A percentile compares a stretch with the other conserved stretches of the same genome.
phyloP scores from a whole-genome alignment of 2,888 invertebrate genomes.

The Drosophila pegasa region DNA sequence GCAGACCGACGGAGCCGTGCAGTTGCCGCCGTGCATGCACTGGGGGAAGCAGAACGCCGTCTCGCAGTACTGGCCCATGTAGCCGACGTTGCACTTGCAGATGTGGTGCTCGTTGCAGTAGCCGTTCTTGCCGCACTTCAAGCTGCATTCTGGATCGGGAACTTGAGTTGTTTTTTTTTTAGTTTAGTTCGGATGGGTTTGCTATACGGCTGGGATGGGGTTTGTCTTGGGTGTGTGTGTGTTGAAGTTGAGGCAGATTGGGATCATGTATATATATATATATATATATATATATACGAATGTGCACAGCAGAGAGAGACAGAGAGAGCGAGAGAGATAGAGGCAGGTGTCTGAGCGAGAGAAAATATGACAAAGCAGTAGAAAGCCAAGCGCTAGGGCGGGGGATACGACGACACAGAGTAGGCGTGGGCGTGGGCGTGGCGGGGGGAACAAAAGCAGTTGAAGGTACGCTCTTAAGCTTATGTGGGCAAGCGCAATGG shows the following conservation, averaged over 20 bases:
- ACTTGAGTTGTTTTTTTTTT: conserved; percentile 86
- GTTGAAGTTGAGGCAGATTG: conserved; percentile 13
- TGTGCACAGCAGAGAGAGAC: conserved; percentile 15
- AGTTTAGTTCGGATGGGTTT: conserved; percentile 65
- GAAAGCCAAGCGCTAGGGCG: conserved; percentile 6
- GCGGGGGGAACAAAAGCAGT: too few relatives aligned
- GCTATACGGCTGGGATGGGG: background rate
- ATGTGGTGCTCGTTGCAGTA: conserved; percentile 93
- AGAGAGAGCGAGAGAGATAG: background rate
- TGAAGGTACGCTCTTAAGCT: background rate
- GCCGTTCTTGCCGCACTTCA: conserved; percentile 93
- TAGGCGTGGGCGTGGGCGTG: too few relatives aligned
- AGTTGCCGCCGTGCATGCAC: conserved; percentile 96
- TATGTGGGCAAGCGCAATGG: background rate
- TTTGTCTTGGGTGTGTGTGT: conserved; percentile 4
- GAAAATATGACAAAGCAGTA: background rate
- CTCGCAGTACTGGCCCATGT: conserved; percentile 95
- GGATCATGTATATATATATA: background rate
- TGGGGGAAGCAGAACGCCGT: conserved; percentile 96
- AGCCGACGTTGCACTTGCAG: conserved; percentile 95
- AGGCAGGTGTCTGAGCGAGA: background rate
- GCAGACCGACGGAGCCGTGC: conserved; percentile 95
- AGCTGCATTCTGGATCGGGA: conserved; percentile 95
- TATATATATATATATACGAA: background rate
- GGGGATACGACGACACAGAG: too few relatives aligned